These are phyloP conservation scores for Prolemur simus DNA, from an alignment of 2,113 vertebrate species.

Conservation along the genomic window DNA sequence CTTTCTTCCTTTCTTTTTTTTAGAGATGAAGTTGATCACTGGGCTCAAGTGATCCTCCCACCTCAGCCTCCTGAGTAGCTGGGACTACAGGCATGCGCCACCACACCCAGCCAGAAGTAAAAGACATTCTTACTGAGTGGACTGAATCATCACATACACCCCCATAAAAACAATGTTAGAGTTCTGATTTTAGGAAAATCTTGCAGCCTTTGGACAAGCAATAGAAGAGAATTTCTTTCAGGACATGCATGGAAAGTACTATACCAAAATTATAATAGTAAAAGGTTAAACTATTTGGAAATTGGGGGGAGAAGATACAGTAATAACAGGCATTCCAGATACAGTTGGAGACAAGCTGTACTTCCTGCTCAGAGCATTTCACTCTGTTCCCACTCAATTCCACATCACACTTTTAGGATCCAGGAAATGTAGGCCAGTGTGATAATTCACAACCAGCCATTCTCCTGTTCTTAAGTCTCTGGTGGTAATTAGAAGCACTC, in stretches of 20 bases:
- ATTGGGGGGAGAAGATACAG: background rate
- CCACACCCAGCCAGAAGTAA: background rate
- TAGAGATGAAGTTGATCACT: no score
- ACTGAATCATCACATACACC: background rate
- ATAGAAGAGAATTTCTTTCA: slow-evolving; percentile 31
- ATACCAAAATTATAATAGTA: background rate
- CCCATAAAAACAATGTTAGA: slow-evolving; percentile 4
- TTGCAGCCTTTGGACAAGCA: background rate
- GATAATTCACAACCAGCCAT: background rate
- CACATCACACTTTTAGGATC: background rate
- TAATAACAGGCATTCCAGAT: background rate
- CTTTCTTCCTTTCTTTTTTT: no score
- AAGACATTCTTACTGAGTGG: background rate
- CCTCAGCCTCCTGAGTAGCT: background rate
- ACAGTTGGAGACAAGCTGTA: background rate
- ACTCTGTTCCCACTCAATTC: background rate
- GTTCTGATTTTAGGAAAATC: slow-evolving; percentile 16
- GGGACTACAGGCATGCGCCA: background rate
- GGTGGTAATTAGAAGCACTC: background rate
- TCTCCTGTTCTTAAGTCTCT: background rate
- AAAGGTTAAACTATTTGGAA: background rate
- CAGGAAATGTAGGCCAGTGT: background rate
- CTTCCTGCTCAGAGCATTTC: background rate
- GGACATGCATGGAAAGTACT: background rate
- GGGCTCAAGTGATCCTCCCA: background rate